Percentiles rank a stretch among this genome's conserved stretches.
These are phyloP conservation scores for Cremastinae sp. DNA, from an alignment of 2,888 invertebrate species.

Conservation along the genomic window DNA sequence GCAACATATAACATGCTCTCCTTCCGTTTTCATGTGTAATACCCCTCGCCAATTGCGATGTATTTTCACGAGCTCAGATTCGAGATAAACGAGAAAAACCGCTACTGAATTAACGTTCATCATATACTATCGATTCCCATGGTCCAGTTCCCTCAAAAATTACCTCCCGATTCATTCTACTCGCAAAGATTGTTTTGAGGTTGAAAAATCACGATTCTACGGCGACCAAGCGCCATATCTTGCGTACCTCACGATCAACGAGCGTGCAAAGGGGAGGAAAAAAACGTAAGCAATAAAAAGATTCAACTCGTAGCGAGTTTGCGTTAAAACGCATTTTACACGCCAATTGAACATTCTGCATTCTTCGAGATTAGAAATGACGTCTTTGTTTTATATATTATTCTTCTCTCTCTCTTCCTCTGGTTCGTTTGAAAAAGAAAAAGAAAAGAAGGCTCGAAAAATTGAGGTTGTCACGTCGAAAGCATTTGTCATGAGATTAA, in stretches of 20 bases:
- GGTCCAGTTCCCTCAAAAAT: conserved; percentile 4
- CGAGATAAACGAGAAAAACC: conserved; percentile 24
- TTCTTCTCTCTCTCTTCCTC: background rate
- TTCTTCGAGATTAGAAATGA: background rate
- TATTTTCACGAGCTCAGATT: conserved; percentile 15
- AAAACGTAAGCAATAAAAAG: too few species aligned
- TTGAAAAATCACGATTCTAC: too few species aligned
- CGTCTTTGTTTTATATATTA: too few species aligned
- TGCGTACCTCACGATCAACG: too few species aligned
- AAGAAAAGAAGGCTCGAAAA: background rate
- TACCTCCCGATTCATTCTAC: background rate
- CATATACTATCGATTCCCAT: conserved; percentile 10
- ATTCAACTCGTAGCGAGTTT: too few species aligned
- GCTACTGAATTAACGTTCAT: conserved; percentile 13
- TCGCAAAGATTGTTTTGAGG: background rate
- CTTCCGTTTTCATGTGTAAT: conserved; percentile 33
- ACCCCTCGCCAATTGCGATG: background rate
- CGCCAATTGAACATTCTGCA: too few species aligned
- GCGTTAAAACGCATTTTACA: too few species aligned
- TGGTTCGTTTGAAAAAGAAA: background rate
- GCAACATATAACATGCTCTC: conserved; percentile 28
- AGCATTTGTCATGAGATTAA: conserved; percentile 47
- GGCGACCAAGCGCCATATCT: too few species aligned
- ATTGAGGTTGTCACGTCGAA: conserved; percentile 22
- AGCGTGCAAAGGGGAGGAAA: too few species aligned